Conservation (phyloP, 1,140 invertebrate genomes). For the Drosophila kanapiae region DNA sequence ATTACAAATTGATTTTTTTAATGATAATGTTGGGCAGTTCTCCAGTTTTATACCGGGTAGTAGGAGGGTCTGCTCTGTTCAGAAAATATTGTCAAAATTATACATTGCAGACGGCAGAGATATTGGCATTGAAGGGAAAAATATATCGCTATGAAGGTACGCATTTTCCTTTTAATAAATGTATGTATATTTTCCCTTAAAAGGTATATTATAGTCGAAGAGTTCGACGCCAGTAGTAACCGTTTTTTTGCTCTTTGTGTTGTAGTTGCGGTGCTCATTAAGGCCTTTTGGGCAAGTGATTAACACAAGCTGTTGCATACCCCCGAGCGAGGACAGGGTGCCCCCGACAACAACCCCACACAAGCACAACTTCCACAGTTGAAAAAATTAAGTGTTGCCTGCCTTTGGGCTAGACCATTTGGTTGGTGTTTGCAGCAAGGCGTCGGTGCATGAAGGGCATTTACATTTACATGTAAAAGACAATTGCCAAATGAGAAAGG, state of each 20-base stretch:
- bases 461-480: slow-evolving; percentile 46
- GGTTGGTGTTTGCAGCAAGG: slow-evolving; percentile 16
- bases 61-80: neutral
- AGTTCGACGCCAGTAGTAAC: neutral
- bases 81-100: neutral
- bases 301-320: slow-evolving; percentile 76
- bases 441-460: slow-evolving; percentile 29
- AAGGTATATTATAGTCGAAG: slow-evolving; percentile 26
- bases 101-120: too few species aligned
- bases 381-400: slow-evolving; percentile 43
- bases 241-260: slow-evolving; percentile 20
- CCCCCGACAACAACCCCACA: slow-evolving; percentile 6
- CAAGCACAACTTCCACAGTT: slow-evolving; percentile 14
- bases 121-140: too few species aligned
- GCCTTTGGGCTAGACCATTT: slow-evolving; percentile 44
- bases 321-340: slow-evolving; percentile 34
- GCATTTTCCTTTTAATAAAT: neutral
- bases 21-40: slow-evolving; percentile 50
- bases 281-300: slow-evolving; percentile 73
- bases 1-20: slow-evolving; percentile 79
- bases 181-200: neutral
- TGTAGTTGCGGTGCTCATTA: slow-evolving; percentile 68
- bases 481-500: slow-evolving; percentile 41
- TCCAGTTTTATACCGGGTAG: slow-evolving; percentile 10
- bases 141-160: too few species aligned